Evolutionary conservation across 2,888 invertebrate genomes (phyloP).

Genomic region (Dynastes grantii): DNA sequence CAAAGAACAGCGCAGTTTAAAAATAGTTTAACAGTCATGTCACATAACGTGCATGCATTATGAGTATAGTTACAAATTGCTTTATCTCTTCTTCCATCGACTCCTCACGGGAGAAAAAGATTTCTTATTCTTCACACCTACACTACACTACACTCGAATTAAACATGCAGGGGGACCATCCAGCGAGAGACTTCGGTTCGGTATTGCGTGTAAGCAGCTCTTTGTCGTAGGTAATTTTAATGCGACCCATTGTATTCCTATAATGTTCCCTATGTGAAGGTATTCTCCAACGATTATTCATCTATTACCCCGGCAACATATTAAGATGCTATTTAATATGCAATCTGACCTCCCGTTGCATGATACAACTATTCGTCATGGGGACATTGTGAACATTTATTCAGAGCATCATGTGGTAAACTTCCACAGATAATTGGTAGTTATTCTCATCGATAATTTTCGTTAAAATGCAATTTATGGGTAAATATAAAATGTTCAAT

Average conservation of each 20-base stretch:
- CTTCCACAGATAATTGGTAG: too few species aligned
- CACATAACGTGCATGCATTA: constrained; percentile 31
- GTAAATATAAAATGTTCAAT: too few species aligned
- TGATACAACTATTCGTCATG: constrained; percentile 31
- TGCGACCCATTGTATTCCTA: constrained; percentile 39
- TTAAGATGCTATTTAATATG: constrained; percentile 39
- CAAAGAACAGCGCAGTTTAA: constrained; percentile 7
- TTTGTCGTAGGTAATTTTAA: constrained; percentile 39
- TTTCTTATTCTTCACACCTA: constrained; percentile 43
- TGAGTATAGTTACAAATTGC: constrained; percentile 39
- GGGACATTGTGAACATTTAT: constrained; percentile 11
- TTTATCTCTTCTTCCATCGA: constrained; percentile 35
- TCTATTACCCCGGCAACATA: constrained; percentile 43
- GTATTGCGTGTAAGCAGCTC: constrained; percentile 35
- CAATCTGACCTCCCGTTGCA: constrained; percentile 34
- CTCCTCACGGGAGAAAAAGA: constrained; percentile 37
- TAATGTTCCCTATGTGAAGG: constrained; percentile 42
- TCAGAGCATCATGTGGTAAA: too few species aligned
- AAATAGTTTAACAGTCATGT: constrained; percentile 29
- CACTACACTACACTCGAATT: constrained; percentile 33
- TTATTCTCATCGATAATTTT: too few species aligned
- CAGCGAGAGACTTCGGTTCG: constrained; percentile 11
- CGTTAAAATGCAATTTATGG: too few species aligned
- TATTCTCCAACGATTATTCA: constrained; percentile 42
- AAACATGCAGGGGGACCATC: constrained; percentile 38